A percentile compares a stretch with the other conserved stretches of the same genome.
phyloP scores from a whole-genome alignment of 2,113 vertebrate genomes.

The Plectropomus leopardus region DNA sequence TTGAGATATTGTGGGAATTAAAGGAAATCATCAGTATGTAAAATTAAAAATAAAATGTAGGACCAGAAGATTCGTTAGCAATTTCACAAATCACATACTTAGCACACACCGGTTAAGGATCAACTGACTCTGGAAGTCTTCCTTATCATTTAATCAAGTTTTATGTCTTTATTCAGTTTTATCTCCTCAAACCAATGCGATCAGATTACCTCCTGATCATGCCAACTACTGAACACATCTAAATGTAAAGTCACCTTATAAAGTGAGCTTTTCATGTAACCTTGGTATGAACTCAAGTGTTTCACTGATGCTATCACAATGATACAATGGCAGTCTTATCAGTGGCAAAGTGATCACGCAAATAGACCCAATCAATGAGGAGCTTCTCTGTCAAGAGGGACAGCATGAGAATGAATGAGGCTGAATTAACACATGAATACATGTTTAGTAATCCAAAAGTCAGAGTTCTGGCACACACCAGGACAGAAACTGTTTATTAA shows the following conservation, averaged over 20 bases:
- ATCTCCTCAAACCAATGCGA: background rate
- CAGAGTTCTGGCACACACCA: too few species aligned
- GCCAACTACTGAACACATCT: constrained; percentile 1
- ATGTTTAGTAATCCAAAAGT: constrained; percentile 27
- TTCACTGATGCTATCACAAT: constrained; percentile 68
- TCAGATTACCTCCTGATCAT: constrained; percentile 20
- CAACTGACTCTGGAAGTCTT: background rate
- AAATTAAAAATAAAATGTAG: too few species aligned
- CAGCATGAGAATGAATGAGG: constrained; percentile 41
- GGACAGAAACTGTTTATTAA: too few species aligned
- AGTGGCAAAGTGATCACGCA: constrained; percentile 60
- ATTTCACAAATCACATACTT: too few species aligned
- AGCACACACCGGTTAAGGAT: too few species aligned
- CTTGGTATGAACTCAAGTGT: constrained; percentile 71
- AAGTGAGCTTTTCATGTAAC: constrained; percentile 56
- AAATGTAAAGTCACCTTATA: constrained; percentile 52
- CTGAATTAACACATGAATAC: constrained; percentile 44
- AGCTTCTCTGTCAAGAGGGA: constrained; percentile 51
- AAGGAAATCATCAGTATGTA: background rate
- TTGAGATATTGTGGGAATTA: background rate
- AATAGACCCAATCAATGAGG: constrained; percentile 73
- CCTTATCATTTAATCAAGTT: constrained; percentile 1
- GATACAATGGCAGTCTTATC: constrained; percentile 72
- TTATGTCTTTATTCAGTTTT: background rate
- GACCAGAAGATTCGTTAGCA: too few species aligned